Conservation (phyloP, 2,113 vertebrate species). For the Machaerirhynchus nigripectus region DNA sequence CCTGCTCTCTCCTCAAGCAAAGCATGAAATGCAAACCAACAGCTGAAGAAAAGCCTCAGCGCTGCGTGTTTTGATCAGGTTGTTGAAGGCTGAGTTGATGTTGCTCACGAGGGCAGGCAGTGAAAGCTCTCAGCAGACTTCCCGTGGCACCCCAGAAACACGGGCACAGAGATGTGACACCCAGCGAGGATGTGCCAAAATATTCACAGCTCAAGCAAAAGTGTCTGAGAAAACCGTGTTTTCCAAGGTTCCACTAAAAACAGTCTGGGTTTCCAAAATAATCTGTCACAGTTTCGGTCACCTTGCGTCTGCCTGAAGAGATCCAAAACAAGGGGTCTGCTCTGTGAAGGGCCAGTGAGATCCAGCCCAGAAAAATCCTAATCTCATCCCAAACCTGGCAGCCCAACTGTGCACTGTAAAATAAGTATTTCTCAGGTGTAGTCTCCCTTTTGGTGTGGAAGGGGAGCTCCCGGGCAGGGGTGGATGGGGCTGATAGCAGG, state of each 20-base stretch:
- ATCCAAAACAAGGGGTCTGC: background rate
- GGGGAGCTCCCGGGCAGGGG: accelerated
- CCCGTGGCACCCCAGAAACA: background rate
- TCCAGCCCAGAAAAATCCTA: background rate
- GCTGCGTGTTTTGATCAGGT: background rate
- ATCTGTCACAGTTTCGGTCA: background rate
- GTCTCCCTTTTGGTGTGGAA: background rate
- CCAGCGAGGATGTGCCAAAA: background rate
- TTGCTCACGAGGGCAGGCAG: background rate
- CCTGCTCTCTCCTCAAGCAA: background rate
- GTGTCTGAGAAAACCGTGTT: background rate
- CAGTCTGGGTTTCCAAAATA: background rate
- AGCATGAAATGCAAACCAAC: constrained; percentile 3
- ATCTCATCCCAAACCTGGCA: background rate
- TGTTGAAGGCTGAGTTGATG: background rate
- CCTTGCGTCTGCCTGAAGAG: background rate
- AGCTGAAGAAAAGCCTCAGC: background rate
- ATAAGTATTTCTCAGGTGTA: background rate
- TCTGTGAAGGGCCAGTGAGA: background rate
- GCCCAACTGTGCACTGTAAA: accelerated
- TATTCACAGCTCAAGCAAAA: background rate
- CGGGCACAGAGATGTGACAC: background rate
- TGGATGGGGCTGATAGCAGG: background rate
- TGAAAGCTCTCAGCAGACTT: background rate
- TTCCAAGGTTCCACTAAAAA: background rate